Percentiles rank a stretch among this genome's conserved stretches.
Conservation (phyloP, 2,797 vertebrate genomes). For the Danio kyathit region DNA sequence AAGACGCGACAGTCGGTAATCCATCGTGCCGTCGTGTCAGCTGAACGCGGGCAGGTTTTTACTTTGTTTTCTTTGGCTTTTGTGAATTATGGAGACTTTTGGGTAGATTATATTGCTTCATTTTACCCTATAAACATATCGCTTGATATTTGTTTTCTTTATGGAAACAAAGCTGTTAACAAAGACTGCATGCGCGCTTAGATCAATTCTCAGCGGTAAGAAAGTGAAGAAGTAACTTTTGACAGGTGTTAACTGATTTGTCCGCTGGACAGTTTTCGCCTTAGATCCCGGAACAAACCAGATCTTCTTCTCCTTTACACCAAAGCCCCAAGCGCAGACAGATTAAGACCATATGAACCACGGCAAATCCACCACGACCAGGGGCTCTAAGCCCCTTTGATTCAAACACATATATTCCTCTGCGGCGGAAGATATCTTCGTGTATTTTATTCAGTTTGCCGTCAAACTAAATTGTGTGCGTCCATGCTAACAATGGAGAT, state of each 20-base stretch:
- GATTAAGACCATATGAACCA: slow-evolving; percentile 86
- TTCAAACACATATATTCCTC: slow-evolving; percentile 81
- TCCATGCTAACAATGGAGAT: not conserved
- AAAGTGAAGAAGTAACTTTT: slow-evolving; percentile 55
- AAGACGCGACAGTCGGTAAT: not conserved
- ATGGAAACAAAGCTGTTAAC: not conserved
- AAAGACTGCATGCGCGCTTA: not conserved
- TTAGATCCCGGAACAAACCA: slow-evolving; percentile 71
- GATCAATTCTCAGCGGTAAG: slow-evolving; percentile 7
- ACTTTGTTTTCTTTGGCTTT: not conserved
- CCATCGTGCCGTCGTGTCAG: not conserved
- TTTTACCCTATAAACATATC: not conserved
- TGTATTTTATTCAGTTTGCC: slow-evolving; percentile 66
- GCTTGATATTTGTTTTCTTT: not conserved
- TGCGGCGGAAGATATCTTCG: slow-evolving; percentile 66
- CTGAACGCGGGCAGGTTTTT: not conserved
- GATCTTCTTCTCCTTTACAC: slow-evolving; percentile 71
- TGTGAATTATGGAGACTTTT: not conserved
- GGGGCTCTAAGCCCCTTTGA: slow-evolving; percentile 85
- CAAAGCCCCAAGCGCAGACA: slow-evolving; percentile 80
- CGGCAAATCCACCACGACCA: slow-evolving; percentile 82
- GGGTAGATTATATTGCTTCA: not conserved
- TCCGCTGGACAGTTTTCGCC: slow-evolving; percentile 66
- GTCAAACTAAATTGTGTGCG: slow-evolving; percentile 48
- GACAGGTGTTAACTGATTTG: slow-evolving; percentile 67